Evolutionary conservation across 2,797 vertebrate species (phyloP).

Genomic region (Mus spretus): DNA sequence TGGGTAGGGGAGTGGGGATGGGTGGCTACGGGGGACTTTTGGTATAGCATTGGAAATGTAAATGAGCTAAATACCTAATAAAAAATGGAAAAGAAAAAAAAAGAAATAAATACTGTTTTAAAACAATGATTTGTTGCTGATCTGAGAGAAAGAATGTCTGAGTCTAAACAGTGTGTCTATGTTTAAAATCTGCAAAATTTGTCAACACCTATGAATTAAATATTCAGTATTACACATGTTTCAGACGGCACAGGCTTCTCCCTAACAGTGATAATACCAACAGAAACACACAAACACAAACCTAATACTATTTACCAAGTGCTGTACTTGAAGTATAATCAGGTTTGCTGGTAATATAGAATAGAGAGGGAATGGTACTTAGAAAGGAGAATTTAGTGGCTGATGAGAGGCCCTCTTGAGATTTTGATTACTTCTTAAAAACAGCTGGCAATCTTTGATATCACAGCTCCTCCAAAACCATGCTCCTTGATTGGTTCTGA

Average conservation of each 20-base stretch:
- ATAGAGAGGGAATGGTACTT: not conserved
- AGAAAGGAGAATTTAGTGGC: not conserved
- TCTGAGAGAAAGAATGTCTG: not conserved
- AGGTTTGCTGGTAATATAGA: slow-evolving; percentile 6
- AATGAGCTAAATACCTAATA: no score
- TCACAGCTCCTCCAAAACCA: not conserved
- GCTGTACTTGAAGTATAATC: not conserved
- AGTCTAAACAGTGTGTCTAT: slow-evolving; percentile 11
- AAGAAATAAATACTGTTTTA: slow-evolving; percentile 24
- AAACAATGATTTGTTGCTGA: slow-evolving; percentile 38
- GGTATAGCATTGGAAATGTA: no score
- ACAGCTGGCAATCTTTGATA: not conserved
- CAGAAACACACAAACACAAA: not conserved
- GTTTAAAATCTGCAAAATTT: not conserved
- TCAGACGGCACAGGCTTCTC: not conserved
- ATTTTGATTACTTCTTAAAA: not conserved
- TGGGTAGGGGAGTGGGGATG: no score
- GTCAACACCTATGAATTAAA: not conserved
- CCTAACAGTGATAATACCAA: not conserved
- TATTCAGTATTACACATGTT: not conserved
- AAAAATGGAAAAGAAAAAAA: no score
- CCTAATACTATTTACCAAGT: not conserved
- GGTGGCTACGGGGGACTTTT: no score
- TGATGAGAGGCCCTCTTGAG: not conserved
- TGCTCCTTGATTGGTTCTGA: not conserved